phyloP scores from a whole-genome alignment of 2,888 invertebrate species.

The Rhagonycha lutea region DNA sequence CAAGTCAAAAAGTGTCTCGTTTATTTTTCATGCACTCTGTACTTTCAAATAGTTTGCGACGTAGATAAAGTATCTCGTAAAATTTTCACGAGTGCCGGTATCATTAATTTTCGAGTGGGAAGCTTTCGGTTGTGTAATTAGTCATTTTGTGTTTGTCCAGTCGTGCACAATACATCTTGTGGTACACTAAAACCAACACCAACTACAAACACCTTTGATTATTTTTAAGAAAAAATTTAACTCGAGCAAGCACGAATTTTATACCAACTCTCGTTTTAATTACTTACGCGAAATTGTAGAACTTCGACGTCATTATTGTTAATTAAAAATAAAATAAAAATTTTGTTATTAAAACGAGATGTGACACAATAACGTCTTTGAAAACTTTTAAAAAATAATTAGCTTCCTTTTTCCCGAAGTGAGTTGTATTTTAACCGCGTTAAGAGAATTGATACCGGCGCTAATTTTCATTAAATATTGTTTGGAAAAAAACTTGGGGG shows the following conservation, averaged over 20 bases:
- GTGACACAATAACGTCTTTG: constrained; percentile 23
- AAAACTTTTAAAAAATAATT: constrained; percentile 48
- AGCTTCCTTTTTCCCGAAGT: constrained; percentile 43
- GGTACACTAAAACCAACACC: neutral
- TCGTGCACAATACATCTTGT: neutral
- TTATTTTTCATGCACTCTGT: constrained; percentile 42
- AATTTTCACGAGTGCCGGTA: constrained; percentile 25
- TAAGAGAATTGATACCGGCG: constrained; percentile 45
- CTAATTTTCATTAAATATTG: constrained; percentile 55
- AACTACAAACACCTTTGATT: neutral
- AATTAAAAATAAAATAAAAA: constrained; percentile 15
- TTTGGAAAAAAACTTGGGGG: constrained; percentile 37
- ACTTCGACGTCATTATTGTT: constrained; percentile 9
- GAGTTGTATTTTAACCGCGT: constrained; percentile 41
- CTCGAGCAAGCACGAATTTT: neutral
- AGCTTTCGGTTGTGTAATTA: constrained; percentile 20
- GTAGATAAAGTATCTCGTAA: constrained; percentile 27
- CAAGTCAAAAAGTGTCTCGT: constrained; percentile 41
- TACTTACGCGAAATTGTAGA: constrained; percentile 18
- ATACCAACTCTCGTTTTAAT: constrained; percentile 12
- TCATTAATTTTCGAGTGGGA: constrained; percentile 23
- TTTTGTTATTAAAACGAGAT: constrained; percentile 15
- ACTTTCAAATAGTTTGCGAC: constrained; percentile 32
- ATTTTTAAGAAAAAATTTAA: neutral
- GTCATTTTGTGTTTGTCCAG: constrained; percentile 24